Evolutionary conservation across 2,888 invertebrate species (phyloP).

Genomic region (Lycophotia porphyrea): DNA sequence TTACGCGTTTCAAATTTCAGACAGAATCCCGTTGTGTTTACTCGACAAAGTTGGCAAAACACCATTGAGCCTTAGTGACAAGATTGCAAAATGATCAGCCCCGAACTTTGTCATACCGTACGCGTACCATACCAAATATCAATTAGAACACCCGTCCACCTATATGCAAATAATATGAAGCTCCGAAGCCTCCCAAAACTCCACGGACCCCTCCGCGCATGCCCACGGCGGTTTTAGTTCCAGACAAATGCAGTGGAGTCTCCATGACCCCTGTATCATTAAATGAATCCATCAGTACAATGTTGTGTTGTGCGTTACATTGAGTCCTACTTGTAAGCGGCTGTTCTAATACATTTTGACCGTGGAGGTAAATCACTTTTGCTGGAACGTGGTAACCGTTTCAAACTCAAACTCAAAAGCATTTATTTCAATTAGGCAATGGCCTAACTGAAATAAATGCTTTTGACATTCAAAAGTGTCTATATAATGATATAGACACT

Average conservation of each 20-base stretch:
- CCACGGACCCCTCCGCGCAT: not conserved
- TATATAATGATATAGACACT: too few species aligned
- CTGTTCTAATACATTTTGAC: too few species aligned
- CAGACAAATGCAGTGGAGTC: conserved; percentile 11
- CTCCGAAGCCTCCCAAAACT: not conserved
- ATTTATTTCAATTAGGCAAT: too few species aligned
- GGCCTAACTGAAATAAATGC: too few species aligned
- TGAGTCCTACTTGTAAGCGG: too few species aligned
- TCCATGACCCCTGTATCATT: not conserved
- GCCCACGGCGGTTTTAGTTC: not conserved
- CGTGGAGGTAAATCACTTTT: too few species aligned
- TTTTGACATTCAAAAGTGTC: too few species aligned
- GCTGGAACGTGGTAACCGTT: too few species aligned
- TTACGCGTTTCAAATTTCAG: not conserved
- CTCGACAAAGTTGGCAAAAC: not conserved
- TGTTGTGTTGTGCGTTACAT: not conserved
- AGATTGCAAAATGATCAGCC: not conserved
- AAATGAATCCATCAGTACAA: not conserved
- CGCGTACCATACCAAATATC: not conserved
- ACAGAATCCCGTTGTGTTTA: not conserved
- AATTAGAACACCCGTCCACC: not conserved
- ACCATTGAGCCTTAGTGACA: not conserved
- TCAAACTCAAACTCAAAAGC: too few species aligned
- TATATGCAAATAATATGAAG: not conserved
- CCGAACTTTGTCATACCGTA: not conserved